Conservation (phyloP, 2,113 vertebrate genomes). For the Cephalopholis sonnerati region DNA sequence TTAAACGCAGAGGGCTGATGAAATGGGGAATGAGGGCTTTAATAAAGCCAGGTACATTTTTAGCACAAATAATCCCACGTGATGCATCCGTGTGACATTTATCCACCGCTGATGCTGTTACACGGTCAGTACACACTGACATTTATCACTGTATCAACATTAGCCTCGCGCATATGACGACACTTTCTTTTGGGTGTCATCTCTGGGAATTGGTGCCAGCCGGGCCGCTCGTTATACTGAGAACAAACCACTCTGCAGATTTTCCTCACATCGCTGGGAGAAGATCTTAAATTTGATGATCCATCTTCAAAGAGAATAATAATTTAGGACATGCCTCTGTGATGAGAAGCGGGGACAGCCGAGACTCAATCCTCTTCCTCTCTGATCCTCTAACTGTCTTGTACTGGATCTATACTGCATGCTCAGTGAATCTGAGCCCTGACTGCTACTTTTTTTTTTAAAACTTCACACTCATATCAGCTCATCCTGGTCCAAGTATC, state of each 20-base stretch:
- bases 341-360: slow-evolving; percentile 15
- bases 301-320: slow-evolving; percentile 64
- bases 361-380: slow-evolving; percentile 18
- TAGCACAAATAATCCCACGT: slow-evolving; percentile 25
- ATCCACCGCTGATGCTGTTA: slow-evolving; percentile 18
- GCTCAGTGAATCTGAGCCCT: slow-evolving; percentile 16
- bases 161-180: neutral
- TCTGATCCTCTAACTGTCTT: slow-evolving; percentile 34
- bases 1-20: neutral
- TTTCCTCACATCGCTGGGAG: slow-evolving; percentile 5
- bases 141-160: slow-evolving; percentile 61
- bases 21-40: slow-evolving; percentile 10
- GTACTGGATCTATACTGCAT: slow-evolving; percentile 1
- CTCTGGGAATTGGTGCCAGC: slow-evolving; percentile 8
- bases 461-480: slow-evolving; percentile 34
- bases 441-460: neutral
- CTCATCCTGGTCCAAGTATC: slow-evolving; percentile 7
- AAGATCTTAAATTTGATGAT: slow-evolving; percentile 44
- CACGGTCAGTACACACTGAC: slow-evolving; percentile 64
- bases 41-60: slow-evolving; percentile 46
- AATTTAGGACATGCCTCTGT: slow-evolving; percentile 20
- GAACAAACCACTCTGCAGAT: slow-evolving; percentile 32
- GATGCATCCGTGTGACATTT: slow-evolving; percentile 52
- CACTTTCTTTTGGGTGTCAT: slow-evolving; percentile 25
- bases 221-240: neutral